Evolutionary conservation across 2,113 vertebrate genomes (phyloP), one percentile per base, ranked within the genome.

Genomic region (Nymphicus hollandicus): DNA sequence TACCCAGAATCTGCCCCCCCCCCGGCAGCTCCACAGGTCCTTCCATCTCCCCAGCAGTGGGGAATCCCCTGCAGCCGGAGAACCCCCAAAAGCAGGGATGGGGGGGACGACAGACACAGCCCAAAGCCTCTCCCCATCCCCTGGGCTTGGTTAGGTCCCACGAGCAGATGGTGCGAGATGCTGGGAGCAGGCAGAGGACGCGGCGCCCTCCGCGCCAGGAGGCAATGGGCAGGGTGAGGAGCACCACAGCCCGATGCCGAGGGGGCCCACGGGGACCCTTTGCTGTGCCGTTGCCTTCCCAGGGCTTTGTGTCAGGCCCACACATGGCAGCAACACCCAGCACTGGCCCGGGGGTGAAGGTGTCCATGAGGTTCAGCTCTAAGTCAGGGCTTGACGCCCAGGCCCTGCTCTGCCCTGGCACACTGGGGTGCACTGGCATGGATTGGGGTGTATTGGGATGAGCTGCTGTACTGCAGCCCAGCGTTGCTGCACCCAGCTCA

Each of bases 141-240:
- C 41, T 1, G 2, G 24, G 33, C 27, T 55, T 4, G 9, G 29
- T 41, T 77, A 73, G 28, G 76, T 87, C 18, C 35, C 60, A 14
- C 0, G 11, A 80, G 88, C 87, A 93, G 94, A 97, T 88, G 90
- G 91, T 20, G 68, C 8, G 61, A 72, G 52, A 89, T 56, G 64
- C 61, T 3, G 1, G 5, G 29, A 28, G 49, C 43, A 27, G 27
- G 12, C 8, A 4, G 35, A 74, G 81, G 43, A 68, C 41, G 29
- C 28, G 1, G 55, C 3, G 1, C 27, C 65, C 70, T 56, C 22
- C 0, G 9, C 41, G 37, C 19, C 0, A 0, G 43, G 56, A 43
- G 31, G 10, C 0, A 0, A 39, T 3, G 46, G 46, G 50, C 19
- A 7, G 27, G n/a, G 31, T 37, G 81, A 28, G 3, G 8, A 39